These are phyloP conservation scores for Akabosia matsudoensis DNA, from an alignment of 1,140 invertebrate genomes.

Conservation along the genomic window DNA sequence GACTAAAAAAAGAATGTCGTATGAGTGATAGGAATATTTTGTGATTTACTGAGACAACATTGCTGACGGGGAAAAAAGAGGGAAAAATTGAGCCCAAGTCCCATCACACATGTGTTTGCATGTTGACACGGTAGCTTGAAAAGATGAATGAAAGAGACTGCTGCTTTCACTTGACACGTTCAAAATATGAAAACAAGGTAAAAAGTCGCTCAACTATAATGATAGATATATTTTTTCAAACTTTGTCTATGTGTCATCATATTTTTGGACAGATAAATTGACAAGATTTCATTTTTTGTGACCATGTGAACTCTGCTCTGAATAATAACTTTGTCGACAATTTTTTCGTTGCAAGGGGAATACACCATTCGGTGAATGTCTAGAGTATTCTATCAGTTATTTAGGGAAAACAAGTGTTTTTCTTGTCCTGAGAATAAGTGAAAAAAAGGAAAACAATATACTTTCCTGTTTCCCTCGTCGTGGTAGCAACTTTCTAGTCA, in stretches of 20 bases:
- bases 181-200: too few relatives aligned
- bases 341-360: not conserved
- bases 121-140: not conserved
- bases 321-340: too few relatives aligned
- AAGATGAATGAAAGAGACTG: not conserved
- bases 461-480: not conserved
- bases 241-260: too few relatives aligned
- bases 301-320: too few relatives aligned
- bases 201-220: too few relatives aligned
- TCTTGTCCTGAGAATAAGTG: not conserved
- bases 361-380: not conserved
- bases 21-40: slow-evolving; percentile 18
- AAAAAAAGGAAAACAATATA: not conserved
- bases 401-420: not conserved
- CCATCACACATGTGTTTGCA: not conserved
- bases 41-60: slow-evolving; percentile 9
- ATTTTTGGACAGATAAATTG: too few relatives aligned
- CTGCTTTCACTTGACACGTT: not conserved
- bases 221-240: too few relatives aligned
- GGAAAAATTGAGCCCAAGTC: not conserved
- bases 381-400: not conserved
- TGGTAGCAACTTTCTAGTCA: too few relatives aligned
- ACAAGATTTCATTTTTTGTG: too few relatives aligned
- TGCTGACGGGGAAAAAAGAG: not conserved
- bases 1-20: too few relatives aligned